Evolutionary conservation across 2,797 vertebrate species (phyloP).

Genomic region (Decapterus maruadsi): DNA sequence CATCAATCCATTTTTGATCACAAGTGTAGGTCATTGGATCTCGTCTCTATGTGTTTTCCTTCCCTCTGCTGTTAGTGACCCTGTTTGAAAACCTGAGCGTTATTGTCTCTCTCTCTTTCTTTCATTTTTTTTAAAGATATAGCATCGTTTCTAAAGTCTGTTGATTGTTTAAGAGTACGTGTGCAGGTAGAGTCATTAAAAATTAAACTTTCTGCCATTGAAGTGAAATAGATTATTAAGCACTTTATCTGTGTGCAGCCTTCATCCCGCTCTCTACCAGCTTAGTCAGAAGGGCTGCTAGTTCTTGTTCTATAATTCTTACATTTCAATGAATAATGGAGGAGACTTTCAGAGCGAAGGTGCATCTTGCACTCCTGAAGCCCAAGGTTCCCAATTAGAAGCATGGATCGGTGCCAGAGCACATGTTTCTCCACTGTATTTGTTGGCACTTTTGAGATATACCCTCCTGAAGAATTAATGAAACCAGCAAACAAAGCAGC

Average conservation of each 20-base stretch:
- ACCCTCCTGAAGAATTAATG: conserved; percentile 88
- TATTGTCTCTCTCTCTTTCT: conserved; percentile 1
- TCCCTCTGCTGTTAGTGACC: conserved; percentile 1
- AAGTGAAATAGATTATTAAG: conserved; percentile 71
- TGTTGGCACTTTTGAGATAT: conserved; percentile 86
- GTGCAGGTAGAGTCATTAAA: conserved; percentile 29
- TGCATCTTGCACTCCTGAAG: conserved; percentile 82
- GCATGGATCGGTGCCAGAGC: conserved; percentile 85
- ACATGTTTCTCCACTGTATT: conserved; percentile 84
- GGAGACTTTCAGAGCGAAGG: conserved; percentile 83
- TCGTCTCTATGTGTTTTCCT: not conserved
- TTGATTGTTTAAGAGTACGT: conserved; percentile 22
- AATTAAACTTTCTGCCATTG: conserved; percentile 44
- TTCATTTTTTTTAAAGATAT: not conserved
- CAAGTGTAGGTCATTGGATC: not conserved
- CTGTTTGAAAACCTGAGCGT: not conserved
- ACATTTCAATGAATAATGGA: conserved; percentile 86
- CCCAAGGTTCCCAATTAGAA: conserved; percentile 86
- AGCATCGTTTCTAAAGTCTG: conserved; percentile 27
- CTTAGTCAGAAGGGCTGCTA: conserved; percentile 74
- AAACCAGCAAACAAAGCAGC: conserved; percentile 84
- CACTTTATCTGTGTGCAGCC: conserved; percentile 68
- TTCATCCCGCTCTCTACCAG: conserved; percentile 60
- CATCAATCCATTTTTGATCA: not conserved
- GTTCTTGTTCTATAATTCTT: conserved; percentile 82